Evolutionary conservation across 2,888 invertebrate genomes (phyloP), one percentile per base, ranked within the genome.

Genomic region (Leptothorax acervorum): DNA sequence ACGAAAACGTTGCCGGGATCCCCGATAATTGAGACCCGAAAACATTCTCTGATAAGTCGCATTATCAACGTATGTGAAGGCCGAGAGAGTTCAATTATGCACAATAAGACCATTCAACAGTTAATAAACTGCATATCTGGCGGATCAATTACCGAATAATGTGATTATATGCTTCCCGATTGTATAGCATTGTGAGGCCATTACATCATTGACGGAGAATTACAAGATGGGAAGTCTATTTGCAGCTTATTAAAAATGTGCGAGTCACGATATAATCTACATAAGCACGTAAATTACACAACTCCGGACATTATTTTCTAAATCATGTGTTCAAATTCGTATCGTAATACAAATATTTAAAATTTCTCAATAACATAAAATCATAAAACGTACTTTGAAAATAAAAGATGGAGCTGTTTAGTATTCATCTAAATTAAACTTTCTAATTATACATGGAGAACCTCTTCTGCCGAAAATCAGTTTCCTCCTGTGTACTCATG

Each of bases 1-100:
- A 82, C 73, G 79, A 66, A 83, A 82, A 85, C 82, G 82, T 82
- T 70, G 65, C 74, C 63, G 42, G 60, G 39, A 86, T 84, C 79
- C 18, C 8, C 88, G 73, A 88, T 84, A 88, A 88, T 88, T 88
- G 83, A 82, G 82, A 63, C 45, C 31, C 66, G 85, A 88, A 88
- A 88, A 86, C 86, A 88, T 88, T 86, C 71, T 86, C 85, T 57
- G 74, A 73, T 65, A 81, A 84, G 68, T 81, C 83, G 78, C 73
- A 84, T 87, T 87, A 87, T 87, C 70, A 73, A 74, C 53, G 65
- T 51, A 35, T 57, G 28, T 35, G 15, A 65, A 39, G 45, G 71
- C 79, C 62, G 57, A 71, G 45, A 71, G 45, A 82, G 82, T 79
- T 85, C 70, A 82, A 84, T 86, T 84, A 86, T 82, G 75, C 60